Evolutionary conservation across 2,888 invertebrate genomes (phyloP), one percentile per base, ranked within the genome.

Genomic region (Ryuthela nishihirai): DNA sequence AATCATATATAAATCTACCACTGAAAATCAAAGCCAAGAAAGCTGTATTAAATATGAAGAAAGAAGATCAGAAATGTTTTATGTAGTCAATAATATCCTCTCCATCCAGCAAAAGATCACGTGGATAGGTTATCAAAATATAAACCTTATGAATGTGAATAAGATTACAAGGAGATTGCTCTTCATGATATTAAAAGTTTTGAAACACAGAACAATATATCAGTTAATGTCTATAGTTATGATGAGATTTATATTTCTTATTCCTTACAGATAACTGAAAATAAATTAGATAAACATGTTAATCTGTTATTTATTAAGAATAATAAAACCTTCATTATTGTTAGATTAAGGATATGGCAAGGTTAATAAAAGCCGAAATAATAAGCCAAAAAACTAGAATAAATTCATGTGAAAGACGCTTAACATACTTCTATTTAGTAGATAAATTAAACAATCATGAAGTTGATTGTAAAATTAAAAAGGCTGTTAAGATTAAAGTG

Each of bases 1-100:
- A 7, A 10, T 15, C 2, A 7, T 26, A 42, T 12, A 42, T 42
- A 2, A 15, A 15, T 7, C 15, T 42, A 9, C 29, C 42, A 4
- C 15, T 3, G 9, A 24, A 42, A 42, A n/a, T 42, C 9, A 17
- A 15, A 2, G n/a, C 6, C 10, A 26, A 24, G 17, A n/a, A 26
- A 42, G 26, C 42, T 3, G 23, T 40, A n/a, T 21, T 40, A 21
- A 40, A 40, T 23, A 40, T 40, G 7, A 5, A 40, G n/a, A 40
- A 40, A n/a, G 12, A 12, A n/a, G 23, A 40, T 24, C 7, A 40
- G 10, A 40, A 40, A 40, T 40, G 40, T 40, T 24, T 40, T 3
- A 12, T 40, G 1, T 23, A 17, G 21, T 23, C n/a, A 2, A 7
- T 40, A 1, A 12, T 40, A 3, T 21, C 40, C 7, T 7, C 7